These are phyloP conservation scores for Brachionus rubens DNA, from an alignment of 1,140 invertebrate species.

Conservation along the genomic window DNA sequence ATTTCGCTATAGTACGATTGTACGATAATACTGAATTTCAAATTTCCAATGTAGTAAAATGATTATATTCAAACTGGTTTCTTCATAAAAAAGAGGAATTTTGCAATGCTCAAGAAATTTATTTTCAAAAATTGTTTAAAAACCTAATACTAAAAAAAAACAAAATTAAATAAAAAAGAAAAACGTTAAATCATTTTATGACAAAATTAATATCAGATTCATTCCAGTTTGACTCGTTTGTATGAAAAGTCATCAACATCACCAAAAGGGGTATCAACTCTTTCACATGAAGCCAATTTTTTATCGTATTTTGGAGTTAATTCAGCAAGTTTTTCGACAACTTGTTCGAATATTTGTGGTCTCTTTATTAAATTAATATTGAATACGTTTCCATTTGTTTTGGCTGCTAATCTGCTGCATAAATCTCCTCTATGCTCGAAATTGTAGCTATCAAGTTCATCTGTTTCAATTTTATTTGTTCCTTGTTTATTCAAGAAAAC, in stretches of 20 bases:
- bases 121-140: no score
- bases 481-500: constrained; percentile 29
- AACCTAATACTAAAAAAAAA: no score
- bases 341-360: not conserved
- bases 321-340: not conserved
- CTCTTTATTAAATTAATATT: constrained; percentile 28
- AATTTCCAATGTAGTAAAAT: no score
- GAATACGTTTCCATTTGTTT: constrained; percentile 26
- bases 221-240: not conserved
- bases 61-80: no score
- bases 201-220: no score
- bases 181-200: no score
- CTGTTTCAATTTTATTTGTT: not conserved
- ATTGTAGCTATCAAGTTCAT: not conserved
- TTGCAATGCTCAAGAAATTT: no score
- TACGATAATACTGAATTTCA: no score
- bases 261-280: constrained; percentile 30
- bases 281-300: not conserved
- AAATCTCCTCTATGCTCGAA: constrained; percentile 22
- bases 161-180: no score
- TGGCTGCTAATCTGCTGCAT: constrained; percentile 9
- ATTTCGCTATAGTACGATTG: no score
- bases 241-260: constrained; percentile 44
- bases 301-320: not conserved
- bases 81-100: no score